Conservation (phyloP, 2,797 vertebrate species). For the Dryobates pubescens region DNA sequence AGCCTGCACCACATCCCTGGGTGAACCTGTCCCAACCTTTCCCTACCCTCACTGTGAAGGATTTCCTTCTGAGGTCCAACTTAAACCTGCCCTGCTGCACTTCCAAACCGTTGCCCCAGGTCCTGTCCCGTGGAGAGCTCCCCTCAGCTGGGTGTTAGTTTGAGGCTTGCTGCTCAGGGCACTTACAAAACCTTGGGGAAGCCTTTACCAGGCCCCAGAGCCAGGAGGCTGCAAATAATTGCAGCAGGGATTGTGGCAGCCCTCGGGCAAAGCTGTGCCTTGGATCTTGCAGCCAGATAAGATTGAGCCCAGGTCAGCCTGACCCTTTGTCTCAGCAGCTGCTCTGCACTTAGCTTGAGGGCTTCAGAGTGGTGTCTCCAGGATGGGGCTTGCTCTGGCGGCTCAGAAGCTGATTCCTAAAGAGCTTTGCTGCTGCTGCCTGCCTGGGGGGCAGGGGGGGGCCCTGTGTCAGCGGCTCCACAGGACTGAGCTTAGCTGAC, state of each 20-base stretch:
- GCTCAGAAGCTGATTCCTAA: background rate
- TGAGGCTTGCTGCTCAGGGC: background rate
- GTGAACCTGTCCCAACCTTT: too few species aligned
- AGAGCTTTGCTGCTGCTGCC: background rate
- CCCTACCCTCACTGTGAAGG: too few species aligned
- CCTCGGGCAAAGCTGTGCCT: background rate
- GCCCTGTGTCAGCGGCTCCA: background rate
- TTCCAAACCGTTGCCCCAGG: too few species aligned
- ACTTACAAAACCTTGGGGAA: rapidly evolving
- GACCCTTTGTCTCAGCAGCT: background rate
- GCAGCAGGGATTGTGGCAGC: rapidly evolving
- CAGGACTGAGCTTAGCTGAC: background rate
- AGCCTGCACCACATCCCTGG: too few species aligned
- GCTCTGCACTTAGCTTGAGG: background rate
- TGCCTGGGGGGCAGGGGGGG: too few species aligned
- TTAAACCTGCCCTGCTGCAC: too few species aligned
- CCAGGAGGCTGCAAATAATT: background rate
- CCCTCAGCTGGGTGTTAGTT: rapidly evolving
- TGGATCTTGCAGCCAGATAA: background rate
- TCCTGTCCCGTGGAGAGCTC: background rate
- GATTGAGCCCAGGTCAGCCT: background rate
- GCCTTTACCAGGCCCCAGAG: background rate
- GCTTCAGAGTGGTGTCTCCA: background rate
- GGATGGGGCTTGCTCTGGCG: background rate
- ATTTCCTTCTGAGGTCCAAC: too few species aligned